These are phyloP conservation scores for Chiroxiphia lanceolata DNA, from an alignment of 2,797 vertebrate genomes.

Conservation along the genomic window DNA sequence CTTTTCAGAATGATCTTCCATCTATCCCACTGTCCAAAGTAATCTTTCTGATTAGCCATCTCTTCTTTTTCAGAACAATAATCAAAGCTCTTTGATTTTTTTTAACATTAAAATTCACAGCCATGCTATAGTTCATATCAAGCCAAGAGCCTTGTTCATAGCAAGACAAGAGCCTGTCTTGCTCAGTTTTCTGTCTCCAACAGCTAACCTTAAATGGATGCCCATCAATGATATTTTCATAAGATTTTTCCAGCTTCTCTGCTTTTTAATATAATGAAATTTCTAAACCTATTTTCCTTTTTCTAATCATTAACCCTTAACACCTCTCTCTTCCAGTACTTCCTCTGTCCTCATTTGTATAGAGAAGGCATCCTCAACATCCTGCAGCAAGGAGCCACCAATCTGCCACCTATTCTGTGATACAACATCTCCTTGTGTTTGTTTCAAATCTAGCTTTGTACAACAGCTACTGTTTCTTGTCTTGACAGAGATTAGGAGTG, in stretches of 20 bases:
- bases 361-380: background rate
- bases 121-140: background rate
- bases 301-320: background rate
- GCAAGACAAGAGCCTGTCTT: background rate
- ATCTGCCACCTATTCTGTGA: background rate
- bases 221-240: background rate
- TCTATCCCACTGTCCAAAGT: background rate
- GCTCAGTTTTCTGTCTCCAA: background rate
- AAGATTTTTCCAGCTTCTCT: background rate
- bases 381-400: background rate
- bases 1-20: background rate
- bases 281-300: background rate
- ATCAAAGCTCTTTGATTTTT: background rate
- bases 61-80: background rate
- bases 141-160: background rate
- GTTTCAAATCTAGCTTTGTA: background rate
- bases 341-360: background rate
- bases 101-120: background rate
- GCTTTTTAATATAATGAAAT: background rate
- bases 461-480: background rate
- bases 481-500: background rate
- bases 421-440: accelerated
- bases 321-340: background rate
- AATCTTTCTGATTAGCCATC: background rate
- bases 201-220: background rate